Evolutionary conservation across 1,140 invertebrate genomes (phyloP).

Genomic region (Drosophila melanica): DNA sequence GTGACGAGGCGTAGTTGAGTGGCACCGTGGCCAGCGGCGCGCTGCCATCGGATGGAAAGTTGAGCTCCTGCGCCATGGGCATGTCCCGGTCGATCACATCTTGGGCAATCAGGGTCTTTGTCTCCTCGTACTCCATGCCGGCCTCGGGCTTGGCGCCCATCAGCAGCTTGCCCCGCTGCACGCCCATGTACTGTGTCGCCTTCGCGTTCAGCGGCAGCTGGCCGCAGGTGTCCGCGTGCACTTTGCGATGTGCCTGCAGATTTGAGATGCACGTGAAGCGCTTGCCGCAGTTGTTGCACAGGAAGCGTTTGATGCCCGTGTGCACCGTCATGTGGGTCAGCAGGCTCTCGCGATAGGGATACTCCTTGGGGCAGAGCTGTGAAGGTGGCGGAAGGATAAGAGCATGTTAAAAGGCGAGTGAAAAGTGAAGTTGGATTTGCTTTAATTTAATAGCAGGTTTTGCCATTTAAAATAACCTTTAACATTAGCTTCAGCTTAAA

Average conservation of each 20-base stretch:
- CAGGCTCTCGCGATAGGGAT: conserved; percentile 85
- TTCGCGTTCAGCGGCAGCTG: conserved; percentile 75
- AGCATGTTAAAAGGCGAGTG: background rate
- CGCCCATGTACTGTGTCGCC: conserved; percentile 80
- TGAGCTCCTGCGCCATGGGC: conserved; percentile 76
- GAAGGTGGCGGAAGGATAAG: conserved; percentile 6
- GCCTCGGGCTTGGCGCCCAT: conserved; percentile 81
- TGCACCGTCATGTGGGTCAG: conserved; percentile 85
- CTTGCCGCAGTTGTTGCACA: conserved; percentile 84
- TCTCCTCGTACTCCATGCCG: conserved; percentile 78
- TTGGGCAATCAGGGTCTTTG: conserved; percentile 75
- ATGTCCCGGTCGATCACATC: conserved; percentile 77
- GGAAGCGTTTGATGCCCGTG: conserved; percentile 85
- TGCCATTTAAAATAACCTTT: no score
- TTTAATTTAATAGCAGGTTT: no score
- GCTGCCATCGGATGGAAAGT: conserved; percentile 70
- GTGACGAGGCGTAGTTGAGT: conserved; percentile 67
- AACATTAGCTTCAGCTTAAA: no score
- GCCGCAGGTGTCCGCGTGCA: conserved; percentile 79
- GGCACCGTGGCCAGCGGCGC: conserved; percentile 70
- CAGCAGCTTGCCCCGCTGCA: conserved; percentile 75
- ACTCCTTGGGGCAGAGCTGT: conserved; percentile 85
- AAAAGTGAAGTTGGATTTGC: background rate
- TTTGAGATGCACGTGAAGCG: conserved; percentile 85
- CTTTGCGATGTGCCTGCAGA: conserved; percentile 84